These are phyloP conservation scores for Lophotriccus pileatus DNA, from an alignment of 2,797 vertebrate genomes.

Conservation along the genomic window DNA sequence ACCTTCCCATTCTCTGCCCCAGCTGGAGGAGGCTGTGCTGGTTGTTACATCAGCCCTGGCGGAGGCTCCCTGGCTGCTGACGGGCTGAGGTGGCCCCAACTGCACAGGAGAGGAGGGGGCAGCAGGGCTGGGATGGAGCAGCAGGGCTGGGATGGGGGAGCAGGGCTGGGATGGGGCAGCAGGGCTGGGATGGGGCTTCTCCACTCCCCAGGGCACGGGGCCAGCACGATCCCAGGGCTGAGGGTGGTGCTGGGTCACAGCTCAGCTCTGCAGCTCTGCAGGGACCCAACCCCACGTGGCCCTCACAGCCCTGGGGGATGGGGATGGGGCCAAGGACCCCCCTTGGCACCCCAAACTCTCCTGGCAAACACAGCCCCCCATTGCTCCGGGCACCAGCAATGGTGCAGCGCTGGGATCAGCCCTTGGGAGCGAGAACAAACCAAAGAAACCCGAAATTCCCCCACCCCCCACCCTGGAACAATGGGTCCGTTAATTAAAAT, in stretches of 20 bases:
- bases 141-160: not conserved
- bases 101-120: not conserved
- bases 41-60: not conserved
- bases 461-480: not conserved
- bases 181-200: not conserved
- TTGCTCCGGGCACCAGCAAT: fast-evolving
- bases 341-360: fast-evolving
- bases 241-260: not conserved
- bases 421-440: not conserved
- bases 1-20: fast-evolving
- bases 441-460: not conserved
- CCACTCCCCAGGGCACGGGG: fast-evolving
- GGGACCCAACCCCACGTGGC: not conserved
- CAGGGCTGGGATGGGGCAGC: not conserved
- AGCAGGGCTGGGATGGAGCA: not conserved
- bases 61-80: not conserved
- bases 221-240: fast-evolving
- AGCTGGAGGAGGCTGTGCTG: not conserved
- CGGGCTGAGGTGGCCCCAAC: not conserved
- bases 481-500: slow-evolving; percentile 54
- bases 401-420: not conserved
- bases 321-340: not conserved
- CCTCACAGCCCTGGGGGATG: fast-evolving
- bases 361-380: fast-evolving
- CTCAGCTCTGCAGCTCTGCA: not conserved